A percentile compares a stretch with the other conserved stretches of the same genome.
phyloP scores from a whole-genome alignment of 37 sponge, comb jelly and placozoan genomes.

The Petrosia ficiformis region DNA sequence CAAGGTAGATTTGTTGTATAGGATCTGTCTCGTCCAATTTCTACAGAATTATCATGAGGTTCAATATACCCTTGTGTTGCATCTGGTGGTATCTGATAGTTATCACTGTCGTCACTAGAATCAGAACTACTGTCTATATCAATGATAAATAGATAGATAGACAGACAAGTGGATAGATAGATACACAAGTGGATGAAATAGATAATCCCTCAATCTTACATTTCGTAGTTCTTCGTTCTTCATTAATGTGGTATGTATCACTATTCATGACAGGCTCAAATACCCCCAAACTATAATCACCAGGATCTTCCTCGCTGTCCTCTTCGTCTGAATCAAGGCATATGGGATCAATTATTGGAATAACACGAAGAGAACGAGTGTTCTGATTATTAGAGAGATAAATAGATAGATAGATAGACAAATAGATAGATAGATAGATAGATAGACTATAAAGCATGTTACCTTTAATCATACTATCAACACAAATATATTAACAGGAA shows the following conservation, averaged over 20 bases:
- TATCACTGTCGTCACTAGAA: background rate
- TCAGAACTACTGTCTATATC: no score
- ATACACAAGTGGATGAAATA: no score
- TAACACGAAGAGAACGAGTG: background rate
- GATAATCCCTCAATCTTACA: no score
- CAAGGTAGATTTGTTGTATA: conserved; percentile 2
- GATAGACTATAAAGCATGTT: no score
- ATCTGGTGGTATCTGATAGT: conserved; percentile 9
- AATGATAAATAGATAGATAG: no score
- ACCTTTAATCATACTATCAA: no score
- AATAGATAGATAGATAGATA: background rate
- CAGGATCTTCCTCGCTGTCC: background rate
- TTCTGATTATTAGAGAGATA: background rate
- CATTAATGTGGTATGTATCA: no score
- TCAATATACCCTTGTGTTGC: conserved; percentile 35
- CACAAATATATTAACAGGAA: no score
- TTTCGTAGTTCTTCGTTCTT: no score
- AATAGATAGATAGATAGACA: background rate
- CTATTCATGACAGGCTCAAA: background rate
- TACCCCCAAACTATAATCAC: background rate
- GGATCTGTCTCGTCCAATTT: background rate
- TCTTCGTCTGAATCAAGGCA: background rate
- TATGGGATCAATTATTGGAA: background rate
- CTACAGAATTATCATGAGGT: background rate
- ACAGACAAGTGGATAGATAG: no score